phyloP scores from a whole-genome alignment of 2,797 vertebrate species.

The Eidolon dupreanum region DNA sequence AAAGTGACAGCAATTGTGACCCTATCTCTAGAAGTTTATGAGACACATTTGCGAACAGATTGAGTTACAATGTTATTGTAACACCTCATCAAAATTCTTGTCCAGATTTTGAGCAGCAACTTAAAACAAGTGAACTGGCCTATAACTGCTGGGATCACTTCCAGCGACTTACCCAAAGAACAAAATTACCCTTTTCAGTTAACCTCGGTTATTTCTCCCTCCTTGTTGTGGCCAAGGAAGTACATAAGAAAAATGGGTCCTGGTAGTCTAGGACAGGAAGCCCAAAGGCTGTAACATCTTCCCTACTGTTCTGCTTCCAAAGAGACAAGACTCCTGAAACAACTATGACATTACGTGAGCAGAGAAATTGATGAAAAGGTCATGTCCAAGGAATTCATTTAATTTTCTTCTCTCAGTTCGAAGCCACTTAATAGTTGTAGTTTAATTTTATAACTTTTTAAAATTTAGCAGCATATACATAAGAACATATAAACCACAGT shows the following conservation, averaged over 20 bases:
- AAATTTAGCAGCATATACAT: constrained; percentile 36
- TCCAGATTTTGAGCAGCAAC: constrained; percentile 56
- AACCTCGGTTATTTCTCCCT: constrained; percentile 34
- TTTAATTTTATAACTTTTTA: constrained; percentile 49
- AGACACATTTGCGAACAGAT: constrained; percentile 59
- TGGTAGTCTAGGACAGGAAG: neutral
- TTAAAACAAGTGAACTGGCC: constrained; percentile 68
- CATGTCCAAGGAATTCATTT: neutral
- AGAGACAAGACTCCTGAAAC: neutral
- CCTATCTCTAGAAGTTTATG: constrained; percentile 68
- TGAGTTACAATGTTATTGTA: constrained; percentile 68
- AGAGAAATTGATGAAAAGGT: neutral
- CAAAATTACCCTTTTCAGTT: constrained; percentile 66
- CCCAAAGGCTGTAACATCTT: neutral
- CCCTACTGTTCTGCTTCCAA: neutral
- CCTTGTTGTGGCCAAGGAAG: fast-evolving
- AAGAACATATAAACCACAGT: constrained; percentile 48
- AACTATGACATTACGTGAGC: neutral
- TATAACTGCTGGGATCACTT: constrained; percentile 52
- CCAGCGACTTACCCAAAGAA: constrained; percentile 53
- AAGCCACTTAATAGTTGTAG: neutral
- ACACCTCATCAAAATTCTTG: constrained; percentile 80
- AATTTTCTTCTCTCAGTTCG: neutral
- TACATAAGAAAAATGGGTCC: fast-evolving
- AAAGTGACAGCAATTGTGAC: constrained; percentile 68